Evolutionary conservation across 2,888 invertebrate genomes (phyloP).

Genomic region (Meghimatium bilineatum): DNA sequence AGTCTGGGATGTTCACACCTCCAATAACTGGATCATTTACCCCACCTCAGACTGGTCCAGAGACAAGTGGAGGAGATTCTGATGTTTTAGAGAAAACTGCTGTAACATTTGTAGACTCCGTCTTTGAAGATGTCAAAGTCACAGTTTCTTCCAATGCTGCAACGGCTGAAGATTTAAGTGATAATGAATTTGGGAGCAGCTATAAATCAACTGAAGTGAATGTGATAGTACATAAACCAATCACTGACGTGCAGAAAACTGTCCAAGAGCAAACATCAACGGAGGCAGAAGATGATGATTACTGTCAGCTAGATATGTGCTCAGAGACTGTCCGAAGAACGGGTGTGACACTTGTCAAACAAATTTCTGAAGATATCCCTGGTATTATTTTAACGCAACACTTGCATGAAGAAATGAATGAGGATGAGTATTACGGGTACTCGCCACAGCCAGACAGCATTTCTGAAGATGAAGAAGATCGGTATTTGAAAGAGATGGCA

Average conservation of each 20-base stretch:
- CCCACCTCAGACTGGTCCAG: constrained; percentile 33
- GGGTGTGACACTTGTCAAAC: constrained; percentile 56
- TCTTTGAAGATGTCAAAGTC: constrained; percentile 70
- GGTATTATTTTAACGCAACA: constrained; percentile 83
- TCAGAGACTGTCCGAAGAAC: constrained; percentile 43
- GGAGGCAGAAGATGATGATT: constrained; percentile 28
- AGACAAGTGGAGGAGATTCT: constrained; percentile 49
- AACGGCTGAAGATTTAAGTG: constrained; percentile 50
- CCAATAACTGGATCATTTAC: constrained; percentile 38
- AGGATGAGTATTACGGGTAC: constrained; percentile 62
- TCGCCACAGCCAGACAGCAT: constrained; percentile 46
- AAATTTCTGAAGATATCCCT: constrained; percentile 79
- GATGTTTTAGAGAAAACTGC: constrained; percentile 67
- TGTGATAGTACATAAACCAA: not conserved
- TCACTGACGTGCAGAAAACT: not conserved
- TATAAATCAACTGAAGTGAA: not conserved
- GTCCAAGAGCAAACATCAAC: constrained; percentile 11
- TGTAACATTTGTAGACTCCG: constrained; percentile 70
- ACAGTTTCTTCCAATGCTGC: constrained; percentile 57
- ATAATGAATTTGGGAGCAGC: constrained; percentile 41
- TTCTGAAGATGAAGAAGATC: constrained; percentile 39
- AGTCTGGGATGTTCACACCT: constrained; percentile 43
- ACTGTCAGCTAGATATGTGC: constrained; percentile 20
- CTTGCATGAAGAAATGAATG: constrained; percentile 73
- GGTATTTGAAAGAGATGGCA: constrained; percentile 55